phyloP scores from a whole-genome alignment of 2,888 invertebrate genomes.

The Drosophila kanekoi region DNA sequence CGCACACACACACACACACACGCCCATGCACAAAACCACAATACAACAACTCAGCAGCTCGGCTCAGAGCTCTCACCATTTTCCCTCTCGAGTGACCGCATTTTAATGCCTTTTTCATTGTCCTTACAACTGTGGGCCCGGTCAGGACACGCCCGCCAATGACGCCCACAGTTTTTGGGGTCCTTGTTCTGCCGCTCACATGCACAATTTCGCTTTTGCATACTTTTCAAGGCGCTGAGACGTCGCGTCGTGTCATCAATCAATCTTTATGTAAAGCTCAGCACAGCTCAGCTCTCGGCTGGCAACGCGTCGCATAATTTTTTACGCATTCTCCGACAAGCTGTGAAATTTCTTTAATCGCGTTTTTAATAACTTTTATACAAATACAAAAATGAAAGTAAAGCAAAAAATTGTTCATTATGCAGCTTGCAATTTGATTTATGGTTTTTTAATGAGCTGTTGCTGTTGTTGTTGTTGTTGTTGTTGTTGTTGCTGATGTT shows the following conservation, averaged over 20 bases:
- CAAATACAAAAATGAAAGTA: neutral
- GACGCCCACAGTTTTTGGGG: slow-evolving; percentile 4
- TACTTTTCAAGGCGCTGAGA: slow-evolving; percentile 45
- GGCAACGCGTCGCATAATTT: slow-evolving; percentile 10
- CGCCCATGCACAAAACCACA: slow-evolving; percentile 43
- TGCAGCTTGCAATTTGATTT: slow-evolving; percentile 68
- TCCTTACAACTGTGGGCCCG: slow-evolving; percentile 50
- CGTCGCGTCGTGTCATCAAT: slow-evolving; percentile 75
- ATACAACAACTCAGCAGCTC: slow-evolving; percentile 6
- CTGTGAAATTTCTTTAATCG: slow-evolving; percentile 50
- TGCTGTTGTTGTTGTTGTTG: slow-evolving; percentile 6
- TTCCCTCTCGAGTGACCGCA: slow-evolving; percentile 59
- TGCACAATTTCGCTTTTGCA: slow-evolving; percentile 62
- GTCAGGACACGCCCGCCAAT: slow-evolving; percentile 4
- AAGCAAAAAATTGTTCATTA: slow-evolving; percentile 40
- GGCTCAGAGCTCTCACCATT: slow-evolving; percentile 13
- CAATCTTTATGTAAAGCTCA: slow-evolving; percentile 68
- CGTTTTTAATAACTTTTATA: slow-evolving; percentile 36
- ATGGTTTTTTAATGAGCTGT: slow-evolving; percentile 77
- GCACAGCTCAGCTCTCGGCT: slow-evolving; percentile 3
- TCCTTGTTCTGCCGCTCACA: slow-evolving; percentile 23
- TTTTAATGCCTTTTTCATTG: slow-evolving; percentile 81
- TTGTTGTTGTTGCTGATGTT: neutral
- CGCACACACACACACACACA: neutral
- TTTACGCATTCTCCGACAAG: slow-evolving; percentile 41